These are phyloP conservation scores for Oryzias dopingdopingensis DNA, from an alignment of 2,797 vertebrate species.

Conservation along the genomic window DNA sequence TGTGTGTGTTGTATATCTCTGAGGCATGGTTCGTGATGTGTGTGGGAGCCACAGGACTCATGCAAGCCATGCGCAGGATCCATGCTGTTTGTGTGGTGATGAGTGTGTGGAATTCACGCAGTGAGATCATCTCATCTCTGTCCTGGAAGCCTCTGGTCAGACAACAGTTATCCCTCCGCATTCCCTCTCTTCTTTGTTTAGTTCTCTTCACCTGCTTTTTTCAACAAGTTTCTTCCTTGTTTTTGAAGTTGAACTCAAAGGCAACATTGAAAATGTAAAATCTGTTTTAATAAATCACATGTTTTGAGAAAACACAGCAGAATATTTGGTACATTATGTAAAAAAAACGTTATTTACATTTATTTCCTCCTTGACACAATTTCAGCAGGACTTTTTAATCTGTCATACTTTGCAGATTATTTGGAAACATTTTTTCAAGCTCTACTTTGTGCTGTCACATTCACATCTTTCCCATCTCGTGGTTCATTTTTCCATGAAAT, in stretches of 20 bases:
- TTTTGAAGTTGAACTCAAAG: constrained; percentile 14
- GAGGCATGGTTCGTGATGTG: constrained; percentile 6
- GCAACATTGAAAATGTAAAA: constrained; percentile 10
- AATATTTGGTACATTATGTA: not conserved
- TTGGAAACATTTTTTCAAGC: not conserved
- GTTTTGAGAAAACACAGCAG: not conserved
- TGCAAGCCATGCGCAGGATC: constrained; percentile 17
- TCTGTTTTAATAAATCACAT: not conserved
- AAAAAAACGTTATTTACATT: not conserved
- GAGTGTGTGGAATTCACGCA: constrained; percentile 51
- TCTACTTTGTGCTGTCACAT: constrained; percentile 21
- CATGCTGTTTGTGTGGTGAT: constrained; percentile 58
- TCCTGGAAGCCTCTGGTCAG: constrained; percentile 65
- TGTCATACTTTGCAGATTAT: too few species aligned
- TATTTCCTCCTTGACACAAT: not conserved
- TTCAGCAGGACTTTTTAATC: too few species aligned
- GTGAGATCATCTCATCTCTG: constrained; percentile 64
- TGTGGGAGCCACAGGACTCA: constrained; percentile 34
- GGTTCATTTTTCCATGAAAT: constrained; percentile 52
- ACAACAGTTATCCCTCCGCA: constrained; percentile 46
- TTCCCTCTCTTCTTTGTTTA: constrained; percentile 22
- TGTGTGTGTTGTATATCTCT: constrained; percentile 12
- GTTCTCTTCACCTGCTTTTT: constrained; percentile 7
- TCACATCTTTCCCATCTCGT: constrained; percentile 36
- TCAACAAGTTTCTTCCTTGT: constrained; percentile 2